Evolutionary conservation across 2,888 invertebrate species (phyloP), one percentile per base, ranked within the genome.

Genomic region (Orthosia gracilis): DNA sequence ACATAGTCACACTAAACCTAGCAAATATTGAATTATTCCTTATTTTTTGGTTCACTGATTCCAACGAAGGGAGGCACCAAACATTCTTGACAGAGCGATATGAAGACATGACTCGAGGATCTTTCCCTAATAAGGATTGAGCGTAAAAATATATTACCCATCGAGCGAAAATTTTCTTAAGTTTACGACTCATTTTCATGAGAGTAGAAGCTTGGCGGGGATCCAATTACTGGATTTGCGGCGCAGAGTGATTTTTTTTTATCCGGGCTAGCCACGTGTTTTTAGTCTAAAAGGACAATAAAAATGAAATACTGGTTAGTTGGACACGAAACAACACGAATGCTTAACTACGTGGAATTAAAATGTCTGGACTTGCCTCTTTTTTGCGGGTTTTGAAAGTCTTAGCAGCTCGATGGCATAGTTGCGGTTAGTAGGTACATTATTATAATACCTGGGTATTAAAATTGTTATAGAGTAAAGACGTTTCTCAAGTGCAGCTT

Each of bases 161-260:
- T 86, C 87, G 76, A 75, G 83, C 69, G 79, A 86, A 85, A 86
- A 83, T 86, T 86, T 86, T 86, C 85, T 82, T 81, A 86, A 86
- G 67, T 86, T 86, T 85, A 86, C 74, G 87, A 83, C 76, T 86
- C 85, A 86, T 86, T 86, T 83, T 86, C 85, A 83, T 78, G 83
- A 83, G 85, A 83, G 83, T 69, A 77, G 87, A 80, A 73, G 83
- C 75, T 85, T 86, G 87, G 87, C 83, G 76, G 52, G 69, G 74
- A 86, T 86, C 85, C 87, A 86, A 86, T 86, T 86, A 86, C 80
- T 64, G 78, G 70, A 83, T 86, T 86, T 86, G 87, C 77, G 85
- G 78, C 64, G 69, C 66, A 49, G 71, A 78, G 78, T 85, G 86
- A 80, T 84, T 86, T 86, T 83, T 31, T 83, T 85, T 84, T 80